Conservation (phyloP, 2,113 vertebrate genomes). For the Megaleporinus macrocephalus region DNA sequence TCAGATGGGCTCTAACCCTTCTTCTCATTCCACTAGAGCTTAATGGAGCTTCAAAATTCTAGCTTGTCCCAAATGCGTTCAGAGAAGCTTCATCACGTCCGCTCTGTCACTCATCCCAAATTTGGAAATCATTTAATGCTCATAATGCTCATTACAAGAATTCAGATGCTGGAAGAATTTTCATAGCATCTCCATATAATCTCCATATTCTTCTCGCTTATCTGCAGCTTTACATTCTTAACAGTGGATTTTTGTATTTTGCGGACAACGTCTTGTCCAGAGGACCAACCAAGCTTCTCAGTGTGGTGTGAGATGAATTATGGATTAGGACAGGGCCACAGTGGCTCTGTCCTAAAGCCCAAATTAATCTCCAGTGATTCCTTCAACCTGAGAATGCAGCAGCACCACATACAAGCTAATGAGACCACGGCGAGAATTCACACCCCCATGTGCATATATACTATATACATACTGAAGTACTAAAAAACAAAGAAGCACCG, state of each 20-base stretch:
- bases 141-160: not conserved
- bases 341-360: constrained; percentile 63
- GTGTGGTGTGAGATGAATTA: constrained; percentile 73
- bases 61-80: too few relatives aligned
- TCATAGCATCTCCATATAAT: not conserved
- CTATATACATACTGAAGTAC: too few relatives aligned
- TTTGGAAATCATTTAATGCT: too few relatives aligned
- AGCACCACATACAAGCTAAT: constrained; percentile 35
- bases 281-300: constrained; percentile 33
- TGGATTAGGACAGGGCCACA: constrained; percentile 69
- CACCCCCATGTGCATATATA: constrained; percentile 15
- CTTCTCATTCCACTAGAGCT: too few relatives aligned
- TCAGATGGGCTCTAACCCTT: too few relatives aligned
- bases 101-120: too few relatives aligned
- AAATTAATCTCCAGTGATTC: constrained; percentile 70
- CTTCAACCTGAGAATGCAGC: constrained; percentile 54
- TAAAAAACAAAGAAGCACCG: too few relatives aligned
- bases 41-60: too few relatives aligned
- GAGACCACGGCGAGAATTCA: not conserved
- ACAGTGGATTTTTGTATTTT: not conserved
- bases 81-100: too few relatives aligned
- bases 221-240: not conserved
- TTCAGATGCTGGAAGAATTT: not conserved
- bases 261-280: not conserved
- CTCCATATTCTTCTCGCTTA: not conserved